Percentiles rank a stretch among this genome's conserved stretches.
These are phyloP conservation scores for Caenorhabditis afra DNA, from an alignment of 2,888 invertebrate species.

Conservation along the genomic window DNA sequence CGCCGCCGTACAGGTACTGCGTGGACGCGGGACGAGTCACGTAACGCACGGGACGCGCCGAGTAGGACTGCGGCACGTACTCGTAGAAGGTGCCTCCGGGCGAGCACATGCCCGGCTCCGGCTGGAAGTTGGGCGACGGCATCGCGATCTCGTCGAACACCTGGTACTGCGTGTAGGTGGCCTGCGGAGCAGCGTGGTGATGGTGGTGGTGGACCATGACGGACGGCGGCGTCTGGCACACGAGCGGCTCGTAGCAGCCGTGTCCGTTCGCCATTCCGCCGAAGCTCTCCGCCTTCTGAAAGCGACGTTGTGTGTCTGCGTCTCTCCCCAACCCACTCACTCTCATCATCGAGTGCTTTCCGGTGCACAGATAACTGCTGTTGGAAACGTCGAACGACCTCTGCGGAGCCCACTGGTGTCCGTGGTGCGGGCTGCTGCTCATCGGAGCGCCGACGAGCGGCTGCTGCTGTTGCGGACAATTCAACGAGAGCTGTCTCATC, in stretches of 20 bases:
- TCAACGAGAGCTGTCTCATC: conserved; percentile 48
- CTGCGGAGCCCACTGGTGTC: conserved; percentile 47
- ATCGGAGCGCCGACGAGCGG: conserved; percentile 21
- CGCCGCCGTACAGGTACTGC: conserved; percentile 34
- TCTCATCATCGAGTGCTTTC: conserved; percentile 40
- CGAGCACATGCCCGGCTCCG: conserved; percentile 37
- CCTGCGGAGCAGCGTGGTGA: conserved; percentile 27
- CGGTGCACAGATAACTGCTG: conserved; percentile 34
- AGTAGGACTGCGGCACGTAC: conserved; percentile 30
- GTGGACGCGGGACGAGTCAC: conserved; percentile 8
- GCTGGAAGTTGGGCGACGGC: conserved; percentile 22
- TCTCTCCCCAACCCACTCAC: conserved; percentile 9
- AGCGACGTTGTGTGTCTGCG: neutral
- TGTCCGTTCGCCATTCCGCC: conserved; percentile 58
- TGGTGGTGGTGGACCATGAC: conserved; percentile 44
- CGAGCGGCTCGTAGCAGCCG: conserved; percentile 33
- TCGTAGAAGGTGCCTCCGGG: conserved; percentile 45
- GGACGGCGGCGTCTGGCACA: conserved; percentile 46
- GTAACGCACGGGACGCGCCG: conserved; percentile 34
- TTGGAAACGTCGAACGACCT: conserved; percentile 50
- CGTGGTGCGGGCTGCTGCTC: neutral
- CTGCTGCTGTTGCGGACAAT: conserved; percentile 45
- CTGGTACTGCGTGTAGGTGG: conserved; percentile 38
- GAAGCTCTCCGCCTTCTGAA: conserved; percentile 66
- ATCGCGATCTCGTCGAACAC: conserved; percentile 42